Conservation (phyloP, 2,888 invertebrate species). For the Galerucella nymphaeae region DNA sequence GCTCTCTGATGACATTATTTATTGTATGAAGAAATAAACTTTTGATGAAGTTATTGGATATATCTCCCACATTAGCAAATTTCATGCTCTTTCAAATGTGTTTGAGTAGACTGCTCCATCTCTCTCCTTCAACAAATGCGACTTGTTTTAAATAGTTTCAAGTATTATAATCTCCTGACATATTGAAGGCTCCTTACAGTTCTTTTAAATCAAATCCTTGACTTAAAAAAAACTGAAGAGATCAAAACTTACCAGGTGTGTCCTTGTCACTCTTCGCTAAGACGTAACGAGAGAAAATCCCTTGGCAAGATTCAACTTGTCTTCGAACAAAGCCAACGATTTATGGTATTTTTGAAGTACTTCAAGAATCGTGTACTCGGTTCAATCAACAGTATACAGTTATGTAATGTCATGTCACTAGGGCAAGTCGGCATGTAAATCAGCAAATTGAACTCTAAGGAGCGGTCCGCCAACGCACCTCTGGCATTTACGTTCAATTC, state of each 20-base stretch:
- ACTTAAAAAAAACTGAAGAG: no score
- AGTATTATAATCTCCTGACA: no score
- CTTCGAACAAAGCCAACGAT: constrained; percentile 10
- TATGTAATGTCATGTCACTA: constrained; percentile 64
- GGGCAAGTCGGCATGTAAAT: constrained; percentile 61
- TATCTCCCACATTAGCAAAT: no score
- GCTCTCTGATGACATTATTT: no score
- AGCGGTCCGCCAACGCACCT: constrained; percentile 59
- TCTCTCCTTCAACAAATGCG: no score
- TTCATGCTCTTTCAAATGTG: no score
- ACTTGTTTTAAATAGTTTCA: no score
- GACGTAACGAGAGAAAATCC: constrained; percentile 7
- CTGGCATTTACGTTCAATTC: constrained; percentile 64
- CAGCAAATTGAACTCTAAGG: constrained; percentile 52
- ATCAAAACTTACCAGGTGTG: neutral
- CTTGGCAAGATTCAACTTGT: neutral
- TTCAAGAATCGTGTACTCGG: constrained; percentile 24
- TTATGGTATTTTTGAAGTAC: neutral
- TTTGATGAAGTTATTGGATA: no score
- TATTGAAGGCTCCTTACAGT: no score
- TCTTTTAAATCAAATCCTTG: no score
- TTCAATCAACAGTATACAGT: constrained; percentile 56
- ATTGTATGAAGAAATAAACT: no score
- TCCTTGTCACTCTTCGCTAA: neutral
- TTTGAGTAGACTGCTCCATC: no score